Percentiles rank a stretch among this genome's conserved stretches.
Conservation (phyloP, 2,113 vertebrate species). For the Hiodon alosoides region DNA sequence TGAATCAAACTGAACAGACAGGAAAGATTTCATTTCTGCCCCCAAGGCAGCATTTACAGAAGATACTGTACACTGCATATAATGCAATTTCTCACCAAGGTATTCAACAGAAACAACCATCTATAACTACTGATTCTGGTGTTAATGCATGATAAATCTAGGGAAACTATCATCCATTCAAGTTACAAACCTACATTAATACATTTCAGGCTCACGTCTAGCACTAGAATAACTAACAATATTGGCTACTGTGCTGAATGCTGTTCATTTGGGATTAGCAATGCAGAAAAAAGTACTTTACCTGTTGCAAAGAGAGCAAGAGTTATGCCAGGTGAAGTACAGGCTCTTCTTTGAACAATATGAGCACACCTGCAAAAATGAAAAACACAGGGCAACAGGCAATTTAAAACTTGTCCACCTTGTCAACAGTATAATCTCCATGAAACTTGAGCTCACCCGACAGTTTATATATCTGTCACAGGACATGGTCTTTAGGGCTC, state of each 20-base stretch:
- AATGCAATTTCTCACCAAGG: no score
- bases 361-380: conserved; percentile 36
- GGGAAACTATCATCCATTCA: no score
- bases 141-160: no score
- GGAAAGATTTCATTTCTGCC: no score
- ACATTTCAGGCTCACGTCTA: not conserved
- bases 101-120: no score
- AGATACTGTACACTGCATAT: no score
- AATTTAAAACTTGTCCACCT: not conserved
- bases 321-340: conserved; percentile 47
- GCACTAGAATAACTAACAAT: not conserved
- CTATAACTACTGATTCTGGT: no score
- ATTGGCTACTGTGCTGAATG: not conserved
- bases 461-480: conserved; percentile 26
- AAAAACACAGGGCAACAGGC: not conserved
- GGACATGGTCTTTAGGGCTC: conserved; percentile 2
- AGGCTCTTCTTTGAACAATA: conserved; percentile 36
- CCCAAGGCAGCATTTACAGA: no score
- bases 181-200: no score
- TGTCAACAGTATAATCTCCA: not conserved
- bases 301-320: conserved; percentile 40
- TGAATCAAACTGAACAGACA: no score
- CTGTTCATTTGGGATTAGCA: not conserved
- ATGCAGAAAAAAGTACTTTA: conserved; percentile 10
- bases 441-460: conserved; percentile 29